phyloP scores from a whole-genome alignment of 2,888 invertebrate genomes.

The Pollenia angustigena region DNA sequence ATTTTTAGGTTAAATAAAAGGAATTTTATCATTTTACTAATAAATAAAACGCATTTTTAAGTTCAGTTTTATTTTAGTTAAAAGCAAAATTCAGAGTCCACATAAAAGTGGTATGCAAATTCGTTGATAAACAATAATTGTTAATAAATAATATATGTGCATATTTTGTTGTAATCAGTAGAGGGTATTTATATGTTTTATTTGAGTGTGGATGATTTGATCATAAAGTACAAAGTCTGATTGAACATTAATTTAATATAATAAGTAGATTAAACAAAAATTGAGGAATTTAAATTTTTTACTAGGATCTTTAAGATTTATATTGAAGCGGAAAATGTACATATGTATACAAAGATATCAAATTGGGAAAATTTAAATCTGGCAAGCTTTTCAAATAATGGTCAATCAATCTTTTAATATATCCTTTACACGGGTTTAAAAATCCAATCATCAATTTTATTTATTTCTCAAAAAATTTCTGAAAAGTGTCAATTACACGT shows the following conservation, averaged over 20 bases:
- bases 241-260: background rate
- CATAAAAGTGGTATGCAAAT: conserved; percentile 5
- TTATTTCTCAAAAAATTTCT: no score
- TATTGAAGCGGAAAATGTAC: no score
- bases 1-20: background rate
- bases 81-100: conserved; percentile 31
- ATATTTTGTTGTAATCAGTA: conserved; percentile 14
- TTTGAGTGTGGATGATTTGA: background rate
- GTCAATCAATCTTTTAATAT: no score
- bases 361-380: no score
- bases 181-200: background rate
- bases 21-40: background rate
- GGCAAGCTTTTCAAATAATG: no score
- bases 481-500: no score
- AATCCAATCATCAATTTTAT: no score
- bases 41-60: background rate
- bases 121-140: background rate
- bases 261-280: no score
- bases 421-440: no score
- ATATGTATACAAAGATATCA: no score
- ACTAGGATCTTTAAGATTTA: no score
- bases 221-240: background rate
- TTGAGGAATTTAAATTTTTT: no score
- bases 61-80: background rate
- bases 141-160: background rate